These are phyloP conservation scores for Hipposideros larvatus DNA, from an alignment of 2,797 vertebrate genomes.

Conservation along the genomic window DNA sequence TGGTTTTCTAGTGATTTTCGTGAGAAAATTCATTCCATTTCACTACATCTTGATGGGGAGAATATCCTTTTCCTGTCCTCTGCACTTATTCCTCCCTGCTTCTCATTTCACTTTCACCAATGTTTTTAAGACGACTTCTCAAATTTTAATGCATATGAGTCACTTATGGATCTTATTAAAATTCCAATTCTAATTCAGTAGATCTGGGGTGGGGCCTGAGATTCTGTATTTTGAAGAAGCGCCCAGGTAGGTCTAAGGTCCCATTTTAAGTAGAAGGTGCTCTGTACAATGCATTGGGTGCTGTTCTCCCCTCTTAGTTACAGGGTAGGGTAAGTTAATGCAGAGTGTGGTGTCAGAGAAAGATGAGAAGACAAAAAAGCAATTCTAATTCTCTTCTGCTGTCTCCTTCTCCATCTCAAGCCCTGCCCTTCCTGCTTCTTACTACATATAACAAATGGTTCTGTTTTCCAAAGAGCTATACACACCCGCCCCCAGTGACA, in stretches of 20 bases:
- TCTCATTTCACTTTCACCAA: conserved; percentile 39
- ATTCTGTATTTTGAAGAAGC: conserved; percentile 44
- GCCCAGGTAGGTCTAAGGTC: background rate
- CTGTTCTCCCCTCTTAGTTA: background rate
- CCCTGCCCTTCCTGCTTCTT: conserved; percentile 3
- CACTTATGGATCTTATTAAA: conserved; percentile 62
- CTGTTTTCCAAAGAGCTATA: conserved; percentile 52
- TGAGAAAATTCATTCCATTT: background rate
- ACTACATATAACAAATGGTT: conserved; percentile 56
- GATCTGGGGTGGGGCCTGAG: background rate
- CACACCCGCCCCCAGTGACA: conserved; percentile 64
- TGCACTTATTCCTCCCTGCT: background rate
- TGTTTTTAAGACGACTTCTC: conserved; percentile 13
- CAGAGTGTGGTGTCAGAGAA: background rate
- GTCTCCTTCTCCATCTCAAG: conserved; percentile 9
- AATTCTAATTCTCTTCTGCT: background rate
- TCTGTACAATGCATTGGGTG: no score
- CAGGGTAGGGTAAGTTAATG: background rate
- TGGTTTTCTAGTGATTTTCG: background rate
- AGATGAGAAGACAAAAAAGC: background rate
- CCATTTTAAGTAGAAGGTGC: background rate
- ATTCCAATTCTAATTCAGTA: conserved; percentile 39
- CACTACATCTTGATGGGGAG: background rate
- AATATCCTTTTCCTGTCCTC: background rate
- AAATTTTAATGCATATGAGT: conserved; percentile 50